Conservation (phyloP, 2,888 invertebrate species). For the Eristalis arbustorum region DNA sequence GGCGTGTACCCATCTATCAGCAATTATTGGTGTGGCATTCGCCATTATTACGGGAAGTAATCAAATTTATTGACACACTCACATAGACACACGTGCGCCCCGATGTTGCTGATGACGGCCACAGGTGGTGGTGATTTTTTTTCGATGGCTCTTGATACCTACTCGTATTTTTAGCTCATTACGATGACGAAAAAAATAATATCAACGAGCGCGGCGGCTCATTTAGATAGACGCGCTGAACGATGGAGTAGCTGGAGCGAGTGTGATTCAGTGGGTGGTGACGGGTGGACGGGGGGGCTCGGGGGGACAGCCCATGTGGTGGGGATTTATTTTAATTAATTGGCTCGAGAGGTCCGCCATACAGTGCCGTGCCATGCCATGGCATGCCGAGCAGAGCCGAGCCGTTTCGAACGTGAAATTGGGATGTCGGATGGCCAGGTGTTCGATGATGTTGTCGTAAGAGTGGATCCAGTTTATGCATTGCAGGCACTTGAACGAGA, state of each 20-base stretch:
- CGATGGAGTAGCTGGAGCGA: not conserved
- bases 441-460: not conserved
- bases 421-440: not conserved
- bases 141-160: conserved; percentile 4
- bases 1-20: conserved; percentile 52
- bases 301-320: not conserved
- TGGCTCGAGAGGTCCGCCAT: not conserved
- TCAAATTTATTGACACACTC: conserved; percentile 58
- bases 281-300: too few relatives aligned
- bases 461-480: not conserved
- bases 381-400: not conserved
- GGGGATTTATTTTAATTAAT: not conserved
- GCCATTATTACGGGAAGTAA: conserved; percentile 49
- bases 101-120: conserved; percentile 29
- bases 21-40: conserved; percentile 38
- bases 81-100: not conserved
- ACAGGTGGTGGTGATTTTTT: conserved; percentile 63
- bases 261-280: not conserved
- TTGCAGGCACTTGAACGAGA: not conserved
- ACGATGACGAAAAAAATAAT: conserved; percentile 52
- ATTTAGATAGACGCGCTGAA: conserved; percentile 19
- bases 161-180: conserved; percentile 41
- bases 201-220: not conserved
- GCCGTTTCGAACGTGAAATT: not conserved
- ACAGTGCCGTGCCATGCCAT: too few relatives aligned